Evolutionary conservation across 2,113 vertebrate species (phyloP), one percentile per base, ranked within the genome.

Genomic region (Nesospiza acunhae): DNA sequence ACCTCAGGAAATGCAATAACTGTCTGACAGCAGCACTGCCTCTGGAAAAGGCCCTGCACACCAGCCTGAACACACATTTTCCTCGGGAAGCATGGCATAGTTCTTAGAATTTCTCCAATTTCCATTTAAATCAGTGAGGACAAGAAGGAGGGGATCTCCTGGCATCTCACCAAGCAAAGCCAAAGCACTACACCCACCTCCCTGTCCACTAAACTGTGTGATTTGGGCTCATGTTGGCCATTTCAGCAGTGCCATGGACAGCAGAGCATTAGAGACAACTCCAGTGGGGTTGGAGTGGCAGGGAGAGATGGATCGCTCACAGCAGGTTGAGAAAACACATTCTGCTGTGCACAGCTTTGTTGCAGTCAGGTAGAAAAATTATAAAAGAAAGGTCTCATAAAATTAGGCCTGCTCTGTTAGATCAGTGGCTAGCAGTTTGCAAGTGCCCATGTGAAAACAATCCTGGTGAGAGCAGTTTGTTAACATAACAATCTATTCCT

Each of bases 151-250:
- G 4, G 35, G 46, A 23, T 22, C 62, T 79, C 8, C n/a, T 64
- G 49, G 19, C n/a, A 72, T 8, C 24, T 60, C 64, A 9, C 11
- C 79, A 24, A 11, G 50, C 13, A 19, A 41, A 39, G 60, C 9
- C 37, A 9, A 30, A 3, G 23, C 37, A 5, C 41, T 64, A 41
- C 42, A 59, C 12, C 23, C 53, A 6, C 8, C 21, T 10, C 49
- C 30, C 10, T 16, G 10, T 4, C 37, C 22, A 47, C 37, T 26
- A 0, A 58, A 15, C 15, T 3, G 0, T 1, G 33, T 3, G 37
- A 20, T 60, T 66, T 87, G 49, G 73, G 67, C 37, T 80, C 23
- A 5, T 6, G 11, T 22, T 3, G 2, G 62, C 9, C 49, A 55
- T 42, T 59, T 26, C 67, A 42, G 18, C 3, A 0, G 7, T 46